phyloP scores from a whole-genome alignment of 92 coral and sea anemone species.

The Bergia puertoricense region DNA sequence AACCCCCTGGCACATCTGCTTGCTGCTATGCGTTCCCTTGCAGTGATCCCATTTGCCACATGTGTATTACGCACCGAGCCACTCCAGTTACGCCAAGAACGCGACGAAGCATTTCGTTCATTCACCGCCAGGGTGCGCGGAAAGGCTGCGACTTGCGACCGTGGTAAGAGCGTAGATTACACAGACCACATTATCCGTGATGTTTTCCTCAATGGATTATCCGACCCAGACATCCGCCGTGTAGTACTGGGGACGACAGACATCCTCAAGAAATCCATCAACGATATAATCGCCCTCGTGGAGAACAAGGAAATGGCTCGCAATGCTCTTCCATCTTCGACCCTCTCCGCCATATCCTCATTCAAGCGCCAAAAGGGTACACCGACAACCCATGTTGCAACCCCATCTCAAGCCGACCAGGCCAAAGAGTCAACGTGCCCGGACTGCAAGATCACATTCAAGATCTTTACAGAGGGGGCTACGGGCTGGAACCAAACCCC shows the following conservation, averaged over 20 bases:
- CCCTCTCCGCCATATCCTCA: slow-evolving; percentile 57
- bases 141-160: slow-evolving; percentile 70
- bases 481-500: slow-evolving; percentile 63
- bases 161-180: slow-evolving; percentile 51
- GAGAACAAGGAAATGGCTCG: slow-evolving; percentile 76
- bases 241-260: slow-evolving; percentile 51
- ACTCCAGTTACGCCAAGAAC: slow-evolving; percentile 55
- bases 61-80: slow-evolving; percentile 66
- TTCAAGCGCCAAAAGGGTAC: slow-evolving; percentile 40
- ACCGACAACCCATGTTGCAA: slow-evolving; percentile 3
- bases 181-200: slow-evolving; percentile 61
- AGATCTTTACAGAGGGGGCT: slow-evolving; percentile 67
- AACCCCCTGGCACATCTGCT: slow-evolving; percentile 44
- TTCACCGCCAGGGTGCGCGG: slow-evolving; percentile 72
- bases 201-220: slow-evolving; percentile 55
- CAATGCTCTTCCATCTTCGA: slow-evolving; percentile 64
- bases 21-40: slow-evolving; percentile 69
- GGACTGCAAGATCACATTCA: slow-evolving; percentile 47
- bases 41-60: slow-evolving; percentile 66
- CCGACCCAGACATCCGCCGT: slow-evolving; percentile 61
- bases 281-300: slow-evolving; percentile 64
- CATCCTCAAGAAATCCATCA: slow-evolving; percentile 49
- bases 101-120: slow-evolving; percentile 61
- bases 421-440: slow-evolving; percentile 52
- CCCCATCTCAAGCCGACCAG: slow-evolving; percentile 41